Evolutionary conservation across 92 coral and sea anemone species (phyloP).

Genomic region (Montipora capitata): DNA sequence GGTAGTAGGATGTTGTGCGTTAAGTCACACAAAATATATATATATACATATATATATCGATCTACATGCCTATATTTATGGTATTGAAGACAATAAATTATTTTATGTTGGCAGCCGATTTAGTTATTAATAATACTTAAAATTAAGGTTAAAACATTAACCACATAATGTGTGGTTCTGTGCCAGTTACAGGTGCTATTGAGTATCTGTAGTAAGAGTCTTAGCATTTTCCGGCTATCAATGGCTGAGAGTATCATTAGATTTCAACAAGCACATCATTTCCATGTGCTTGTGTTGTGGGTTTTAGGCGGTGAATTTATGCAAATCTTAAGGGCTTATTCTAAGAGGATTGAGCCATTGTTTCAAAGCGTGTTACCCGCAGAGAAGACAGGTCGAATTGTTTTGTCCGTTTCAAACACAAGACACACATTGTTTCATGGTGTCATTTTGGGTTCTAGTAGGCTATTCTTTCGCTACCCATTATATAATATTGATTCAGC

Average conservation of each 20-base stretch:
- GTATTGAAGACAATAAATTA: slow-evolving; percentile 77
- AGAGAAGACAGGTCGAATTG: slow-evolving; percentile 67
- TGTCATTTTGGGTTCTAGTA: slow-evolving; percentile 38
- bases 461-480: slow-evolving; percentile 29
- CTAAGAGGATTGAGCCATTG: slow-evolving; percentile 49
- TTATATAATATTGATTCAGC: slow-evolving; percentile 44
- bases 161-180: slow-evolving; percentile 13
- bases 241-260: neutral
- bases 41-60: slow-evolving; percentile 44
- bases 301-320: slow-evolving; percentile 37
- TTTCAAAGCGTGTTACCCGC: slow-evolving; percentile 70
- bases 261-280: slow-evolving; percentile 36
- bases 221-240: neutral
- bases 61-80: slow-evolving; percentile 76
- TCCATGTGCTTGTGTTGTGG: slow-evolving; percentile 76
- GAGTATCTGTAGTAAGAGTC: neutral
- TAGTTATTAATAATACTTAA: slow-evolving; percentile 35
- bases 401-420: slow-evolving; percentile 46
- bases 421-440: slow-evolving; percentile 48
- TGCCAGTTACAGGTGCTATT: slow-evolving; percentile 16
- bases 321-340: slow-evolving; percentile 62
- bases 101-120: slow-evolving; percentile 71
- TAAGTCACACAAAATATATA: slow-evolving; percentile 23
- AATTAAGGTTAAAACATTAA: slow-evolving; percentile 10
- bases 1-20: slow-evolving; percentile 25